These are phyloP conservation scores for Epinotia ramella DNA, from an alignment of 2,888 invertebrate species.

Conservation along the genomic window DNA sequence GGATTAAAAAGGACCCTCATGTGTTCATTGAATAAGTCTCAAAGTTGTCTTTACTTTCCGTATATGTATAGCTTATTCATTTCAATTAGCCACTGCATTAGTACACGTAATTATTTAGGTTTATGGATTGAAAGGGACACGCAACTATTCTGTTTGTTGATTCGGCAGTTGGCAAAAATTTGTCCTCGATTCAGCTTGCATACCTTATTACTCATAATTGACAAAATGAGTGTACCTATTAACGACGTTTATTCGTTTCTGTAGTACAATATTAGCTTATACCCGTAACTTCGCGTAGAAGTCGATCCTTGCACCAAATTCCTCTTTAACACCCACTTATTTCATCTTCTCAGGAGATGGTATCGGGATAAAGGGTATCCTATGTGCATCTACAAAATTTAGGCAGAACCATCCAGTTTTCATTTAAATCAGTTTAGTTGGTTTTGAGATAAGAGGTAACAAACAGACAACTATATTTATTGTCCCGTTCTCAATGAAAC, in stretches of 20 bases:
- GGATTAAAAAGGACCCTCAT: background rate
- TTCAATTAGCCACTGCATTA: background rate
- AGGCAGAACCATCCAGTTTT: background rate
- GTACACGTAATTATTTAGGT: constrained; percentile 6
- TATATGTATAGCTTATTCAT: background rate
- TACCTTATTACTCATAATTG: constrained; percentile 11
- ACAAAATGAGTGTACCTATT: background rate
- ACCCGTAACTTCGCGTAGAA: background rate
- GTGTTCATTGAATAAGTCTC: background rate
- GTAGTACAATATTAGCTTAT: background rate
- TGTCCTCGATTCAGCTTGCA: constrained; percentile 28
- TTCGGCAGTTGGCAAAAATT: constrained; percentile 26
- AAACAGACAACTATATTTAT: background rate
- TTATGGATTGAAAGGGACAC: background rate
- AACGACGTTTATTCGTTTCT: background rate
- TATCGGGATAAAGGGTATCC: background rate
- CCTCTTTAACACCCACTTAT: no score
- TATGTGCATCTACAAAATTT: background rate
- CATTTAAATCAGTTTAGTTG: background rate
- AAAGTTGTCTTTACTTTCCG: background rate
- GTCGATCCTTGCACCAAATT: background rate
- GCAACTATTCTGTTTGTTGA: constrained; percentile 8
- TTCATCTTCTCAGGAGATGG: background rate
- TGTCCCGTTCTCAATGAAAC: no score
- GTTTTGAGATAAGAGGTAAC: background rate